phyloP scores from a whole-genome alignment of 2,888 invertebrate genomes.

The Acanthoscelides obtectus region DNA sequence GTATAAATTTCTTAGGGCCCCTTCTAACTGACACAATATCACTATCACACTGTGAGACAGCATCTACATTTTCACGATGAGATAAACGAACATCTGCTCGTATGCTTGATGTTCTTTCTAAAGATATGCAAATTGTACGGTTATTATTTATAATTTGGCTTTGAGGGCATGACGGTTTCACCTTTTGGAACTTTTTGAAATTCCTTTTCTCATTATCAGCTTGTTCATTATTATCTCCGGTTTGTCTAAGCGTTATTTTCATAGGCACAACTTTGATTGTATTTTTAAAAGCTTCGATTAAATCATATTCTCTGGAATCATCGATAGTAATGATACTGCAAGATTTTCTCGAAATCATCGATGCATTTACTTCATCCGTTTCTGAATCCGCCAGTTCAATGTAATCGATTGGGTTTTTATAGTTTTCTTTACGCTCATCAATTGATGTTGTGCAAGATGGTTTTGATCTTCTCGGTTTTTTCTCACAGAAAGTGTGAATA shows the following conservation, averaged over 20 bases:
- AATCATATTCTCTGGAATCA: neutral
- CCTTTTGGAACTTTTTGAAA: neutral
- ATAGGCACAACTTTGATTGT: neutral
- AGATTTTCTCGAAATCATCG: neutral
- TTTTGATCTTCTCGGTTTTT: neutral
- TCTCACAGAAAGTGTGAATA: neutral
- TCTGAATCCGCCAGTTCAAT: neutral
- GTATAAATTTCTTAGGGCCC: neutral
- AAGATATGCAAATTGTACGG: neutral
- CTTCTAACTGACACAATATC: neutral
- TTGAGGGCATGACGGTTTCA: neutral
- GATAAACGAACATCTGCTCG: neutral
- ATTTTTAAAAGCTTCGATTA: neutral
- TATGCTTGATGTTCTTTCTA: neutral
- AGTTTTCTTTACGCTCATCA: neutral
- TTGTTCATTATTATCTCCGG: neutral
- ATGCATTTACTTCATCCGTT: neutral
- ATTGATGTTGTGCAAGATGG: neutral
- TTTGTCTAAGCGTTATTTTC: neutral
- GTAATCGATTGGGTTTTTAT: neutral
- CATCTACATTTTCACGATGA: neutral
- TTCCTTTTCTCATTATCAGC: neutral
- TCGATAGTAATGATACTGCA: neutral
- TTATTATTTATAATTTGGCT: neutral
- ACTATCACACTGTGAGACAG: neutral